These are phyloP conservation scores for Podocnemis expansa DNA, from an alignment of 2,113 vertebrate genomes.

Conservation along the genomic window DNA sequence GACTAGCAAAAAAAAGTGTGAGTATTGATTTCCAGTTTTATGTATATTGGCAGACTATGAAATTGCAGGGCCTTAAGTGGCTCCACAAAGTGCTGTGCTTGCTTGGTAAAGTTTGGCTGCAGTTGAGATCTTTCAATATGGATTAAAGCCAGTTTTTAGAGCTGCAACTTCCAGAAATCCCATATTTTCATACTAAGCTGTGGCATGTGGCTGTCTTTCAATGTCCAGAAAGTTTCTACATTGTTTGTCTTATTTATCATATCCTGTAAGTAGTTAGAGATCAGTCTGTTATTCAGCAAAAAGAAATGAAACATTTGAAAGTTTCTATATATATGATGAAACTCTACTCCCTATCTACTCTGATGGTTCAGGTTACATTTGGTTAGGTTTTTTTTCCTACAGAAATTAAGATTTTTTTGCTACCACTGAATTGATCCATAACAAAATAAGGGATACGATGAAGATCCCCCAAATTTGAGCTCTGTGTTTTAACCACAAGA, in stretches of 20 bases:
- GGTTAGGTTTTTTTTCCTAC: not conserved
- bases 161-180: not conserved
- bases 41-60: not conserved
- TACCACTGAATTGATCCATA: not conserved
- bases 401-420: not conserved
- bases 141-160: not conserved
- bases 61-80: not conserved
- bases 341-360: not conserved
- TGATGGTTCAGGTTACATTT: not conserved
- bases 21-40: not conserved
- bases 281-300: not conserved
- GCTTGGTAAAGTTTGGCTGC: slow-evolving; percentile 12
- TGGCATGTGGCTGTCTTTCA: not conserved
- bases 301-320: not conserved
- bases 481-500: not conserved
- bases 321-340: not conserved
- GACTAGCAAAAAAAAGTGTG: not conserved
- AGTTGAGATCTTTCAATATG: not conserved
- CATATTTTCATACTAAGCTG: not conserved
- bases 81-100: not conserved
- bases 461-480: not conserved
- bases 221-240: not conserved
- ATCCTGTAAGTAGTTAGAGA: not conserved
- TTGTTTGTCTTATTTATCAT: not conserved
- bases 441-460: not conserved